phyloP scores from a whole-genome alignment of 2,797 vertebrate genomes.

The Hydrolagus colliei region DNA sequence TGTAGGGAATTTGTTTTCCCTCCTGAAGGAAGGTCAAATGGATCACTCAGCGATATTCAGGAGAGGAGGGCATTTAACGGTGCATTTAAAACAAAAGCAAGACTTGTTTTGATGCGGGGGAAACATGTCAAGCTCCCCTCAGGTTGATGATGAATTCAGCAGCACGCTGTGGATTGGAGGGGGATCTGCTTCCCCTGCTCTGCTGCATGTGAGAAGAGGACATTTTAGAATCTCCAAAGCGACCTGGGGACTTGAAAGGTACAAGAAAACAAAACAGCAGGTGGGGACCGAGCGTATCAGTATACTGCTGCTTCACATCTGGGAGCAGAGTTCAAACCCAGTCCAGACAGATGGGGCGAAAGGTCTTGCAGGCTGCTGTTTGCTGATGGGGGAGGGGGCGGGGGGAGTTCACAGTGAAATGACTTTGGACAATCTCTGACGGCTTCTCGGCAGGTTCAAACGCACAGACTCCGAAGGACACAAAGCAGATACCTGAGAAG shows the following conservation, averaged over 20 bases:
- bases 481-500: neutral
- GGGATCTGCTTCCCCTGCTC: too few species aligned
- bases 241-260: neutral
- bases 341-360: neutral
- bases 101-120: neutral
- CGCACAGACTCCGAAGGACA: neutral
- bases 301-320: neutral
- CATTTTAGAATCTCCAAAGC: neutral
- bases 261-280: constrained; percentile 1
- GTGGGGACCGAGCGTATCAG: neutral
- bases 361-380: neutral
- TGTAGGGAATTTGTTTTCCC: neutral
- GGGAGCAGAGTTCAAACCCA: neutral
- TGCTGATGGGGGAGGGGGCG: neutral
- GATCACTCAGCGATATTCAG: too few species aligned
- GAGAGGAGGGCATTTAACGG: neutral
- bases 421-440: neutral
- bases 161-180: too few species aligned
- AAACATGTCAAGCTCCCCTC: neutral
- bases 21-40: neutral
- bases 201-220: neutral
- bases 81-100: neutral
- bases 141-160: neutral
- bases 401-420: neutral
- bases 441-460: neutral